A percentile compares a stretch with the other conserved stretches of the same genome.
Conservation (phyloP, 2,888 invertebrate species). For the Melieria omissa region DNA sequence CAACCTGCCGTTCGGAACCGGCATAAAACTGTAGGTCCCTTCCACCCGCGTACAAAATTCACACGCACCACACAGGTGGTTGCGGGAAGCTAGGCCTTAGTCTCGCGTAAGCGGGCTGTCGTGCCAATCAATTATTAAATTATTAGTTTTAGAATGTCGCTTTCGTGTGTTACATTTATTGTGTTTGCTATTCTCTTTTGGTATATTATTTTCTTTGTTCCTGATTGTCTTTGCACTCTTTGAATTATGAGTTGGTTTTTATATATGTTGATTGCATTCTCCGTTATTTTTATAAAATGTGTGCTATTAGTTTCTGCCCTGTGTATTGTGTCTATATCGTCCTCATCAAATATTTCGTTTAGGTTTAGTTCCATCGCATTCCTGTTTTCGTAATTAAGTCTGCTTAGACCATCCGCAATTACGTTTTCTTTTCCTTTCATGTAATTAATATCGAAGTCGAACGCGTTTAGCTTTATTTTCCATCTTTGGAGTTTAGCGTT, state of each 20-base stretch:
- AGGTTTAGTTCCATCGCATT: slow-evolving; percentile 15
- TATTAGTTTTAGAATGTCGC: slow-evolving; percentile 33
- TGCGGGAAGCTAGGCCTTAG: no score
- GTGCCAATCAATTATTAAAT: no score
- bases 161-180: slow-evolving; percentile 8
- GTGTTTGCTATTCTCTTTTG: slow-evolving; percentile 19
- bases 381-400: slow-evolving; percentile 1
- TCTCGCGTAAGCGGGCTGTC: no score
- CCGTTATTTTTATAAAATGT: slow-evolving; percentile 24
- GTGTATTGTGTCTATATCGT: slow-evolving; percentile 29
- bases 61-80: no score
- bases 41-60: no score
- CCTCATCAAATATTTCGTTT: slow-evolving; percentile 29
- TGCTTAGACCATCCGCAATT: neutral
- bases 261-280: neutral
- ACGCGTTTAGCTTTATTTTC: slow-evolving; percentile 32
- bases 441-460: slow-evolving; percentile 29
- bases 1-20: no score
- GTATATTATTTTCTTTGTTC: slow-evolving; percentile 10
- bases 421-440: slow-evolving; percentile 30
- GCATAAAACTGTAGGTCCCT: no score
- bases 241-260: slow-evolving; percentile 2
- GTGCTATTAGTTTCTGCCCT: slow-evolving; percentile 33
- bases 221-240: neutral
- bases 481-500: slow-evolving; percentile 18